Conservation (phyloP, 2,797 vertebrate genomes). For the Erethizon dorsatum region DNA sequence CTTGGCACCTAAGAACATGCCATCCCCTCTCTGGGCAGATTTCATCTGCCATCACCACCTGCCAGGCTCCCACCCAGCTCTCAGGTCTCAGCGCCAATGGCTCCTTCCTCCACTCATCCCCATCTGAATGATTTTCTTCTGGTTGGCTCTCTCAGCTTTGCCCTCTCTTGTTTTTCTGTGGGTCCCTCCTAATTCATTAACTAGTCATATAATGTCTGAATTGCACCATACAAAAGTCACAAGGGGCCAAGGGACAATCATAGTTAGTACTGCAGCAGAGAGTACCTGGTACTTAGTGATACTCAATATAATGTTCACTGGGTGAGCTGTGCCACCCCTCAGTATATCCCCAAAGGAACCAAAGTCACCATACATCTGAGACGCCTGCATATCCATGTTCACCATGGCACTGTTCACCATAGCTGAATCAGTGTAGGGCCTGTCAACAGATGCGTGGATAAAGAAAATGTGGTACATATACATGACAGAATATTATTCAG, state of each 20-base stretch:
- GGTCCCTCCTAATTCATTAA: slow-evolving; percentile 6
- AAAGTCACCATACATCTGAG: background rate
- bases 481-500: background rate
- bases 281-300: background rate
- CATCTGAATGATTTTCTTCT: background rate
- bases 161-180: background rate
- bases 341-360: background rate
- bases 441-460: background rate
- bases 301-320: background rate
- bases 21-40: background rate
- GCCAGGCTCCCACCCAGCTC: background rate
- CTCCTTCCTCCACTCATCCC: accelerated
- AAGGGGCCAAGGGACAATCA: background rate
- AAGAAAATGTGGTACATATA: too few relatives aligned
- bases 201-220: background rate
- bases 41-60: background rate
- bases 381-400: background rate
- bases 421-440: too few relatives aligned
- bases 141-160: background rate
- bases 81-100: background rate
- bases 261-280: background rate
- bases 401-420: background rate
- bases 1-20: background rate
- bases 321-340: background rate
- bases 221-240: background rate